Evolutionary conservation across 2,113 vertebrate genomes (phyloP), one percentile per base, ranked within the genome.

Genomic region (Urocolius indicus): DNA sequence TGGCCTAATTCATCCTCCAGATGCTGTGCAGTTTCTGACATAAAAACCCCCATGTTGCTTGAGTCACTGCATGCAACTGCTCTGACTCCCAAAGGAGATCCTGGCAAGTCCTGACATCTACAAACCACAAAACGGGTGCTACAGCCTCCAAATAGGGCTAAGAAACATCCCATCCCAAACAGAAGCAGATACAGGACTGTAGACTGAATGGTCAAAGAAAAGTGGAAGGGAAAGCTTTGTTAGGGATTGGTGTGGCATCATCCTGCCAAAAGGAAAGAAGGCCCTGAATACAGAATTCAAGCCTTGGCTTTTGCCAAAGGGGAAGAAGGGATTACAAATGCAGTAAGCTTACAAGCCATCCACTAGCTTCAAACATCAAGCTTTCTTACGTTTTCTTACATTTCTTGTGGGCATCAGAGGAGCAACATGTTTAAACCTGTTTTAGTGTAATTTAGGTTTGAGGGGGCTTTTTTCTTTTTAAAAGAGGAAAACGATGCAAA

Each of bases 111-210:
- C 62, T 3, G 5, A 38, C 51, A 69, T 34, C 59, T 46, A 23
- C 5, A 1, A 52, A 20, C 16, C 0, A 3, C 67, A 54, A 36
- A 84, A 43, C 1, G 1, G 19, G 22, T 68, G 62, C 21, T 5
- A 30, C 20, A 12, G 65, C 48, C 79, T 48, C 84, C 15, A 59
- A 67, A 62, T 0, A 29, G 52, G 87, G 67, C 67, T 52, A 22
- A 18, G 15, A 30, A 43, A 48, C 23, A 45, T 6, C 61, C 61
- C 45, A 79, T 2, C 61, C 57, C 48, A 6, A 43, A 32, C 1
- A 61, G 55, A 72, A 55, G 5, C 4, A 16, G 51, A n/a, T 7
- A 21, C 16, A 16, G 43, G 36, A 11, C 27, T 6, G 17, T 3
- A 26, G 45, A 2, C 1, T 4, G 38, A 72, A 43, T 3, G 48